Conservation (phyloP, 2,888 invertebrate species). For the Drosophila melanosoma region DNA sequence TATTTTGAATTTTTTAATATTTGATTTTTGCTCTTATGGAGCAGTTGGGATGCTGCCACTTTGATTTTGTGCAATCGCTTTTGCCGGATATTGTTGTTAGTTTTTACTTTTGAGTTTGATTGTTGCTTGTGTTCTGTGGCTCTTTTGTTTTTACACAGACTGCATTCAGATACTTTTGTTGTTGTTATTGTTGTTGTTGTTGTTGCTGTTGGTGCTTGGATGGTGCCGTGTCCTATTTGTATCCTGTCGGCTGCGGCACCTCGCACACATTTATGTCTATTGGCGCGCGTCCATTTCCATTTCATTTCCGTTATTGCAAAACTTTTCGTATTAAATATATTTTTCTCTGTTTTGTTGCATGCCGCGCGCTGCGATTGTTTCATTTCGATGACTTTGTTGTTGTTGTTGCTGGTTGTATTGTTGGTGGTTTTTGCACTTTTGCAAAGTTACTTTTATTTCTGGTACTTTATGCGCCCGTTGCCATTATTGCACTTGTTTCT, state of each 20-base stretch:
- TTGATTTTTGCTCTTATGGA: conserved; percentile 36
- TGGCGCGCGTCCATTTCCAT: conserved; percentile 81
- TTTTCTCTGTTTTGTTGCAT: conserved; percentile 58
- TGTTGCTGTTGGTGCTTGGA: conserved; percentile 43
- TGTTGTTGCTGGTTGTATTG: conserved; percentile 42
- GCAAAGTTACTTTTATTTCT: conserved; percentile 73
- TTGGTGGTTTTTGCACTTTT: conserved; percentile 70
- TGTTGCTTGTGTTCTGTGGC: conserved; percentile 67
- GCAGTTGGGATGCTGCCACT: conserved; percentile 42
- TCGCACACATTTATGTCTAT: conserved; percentile 76
- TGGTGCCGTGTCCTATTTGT: conserved; percentile 76
- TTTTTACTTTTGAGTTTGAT: conserved; percentile 72
- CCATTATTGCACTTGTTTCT: conserved; percentile 79
- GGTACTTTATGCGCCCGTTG: conserved; percentile 70
- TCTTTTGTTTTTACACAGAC: conserved; percentile 73
- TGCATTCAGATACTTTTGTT: conserved; percentile 64
- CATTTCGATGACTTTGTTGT: conserved; percentile 60
- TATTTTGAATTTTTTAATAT: conserved; percentile 39
- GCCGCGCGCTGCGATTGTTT: conserved; percentile 64
- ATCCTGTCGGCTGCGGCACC: conserved; percentile 68
- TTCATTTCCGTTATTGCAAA: conserved; percentile 81
- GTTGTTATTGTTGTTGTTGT: conserved; percentile 33
- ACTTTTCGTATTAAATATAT: conserved; percentile 81
- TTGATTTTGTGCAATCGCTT: conserved; percentile 77
- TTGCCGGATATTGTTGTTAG: conserved; percentile 79